Evolutionary conservation across 2,888 invertebrate genomes (phyloP).

Genomic region (Eilema sororculum): DNA sequence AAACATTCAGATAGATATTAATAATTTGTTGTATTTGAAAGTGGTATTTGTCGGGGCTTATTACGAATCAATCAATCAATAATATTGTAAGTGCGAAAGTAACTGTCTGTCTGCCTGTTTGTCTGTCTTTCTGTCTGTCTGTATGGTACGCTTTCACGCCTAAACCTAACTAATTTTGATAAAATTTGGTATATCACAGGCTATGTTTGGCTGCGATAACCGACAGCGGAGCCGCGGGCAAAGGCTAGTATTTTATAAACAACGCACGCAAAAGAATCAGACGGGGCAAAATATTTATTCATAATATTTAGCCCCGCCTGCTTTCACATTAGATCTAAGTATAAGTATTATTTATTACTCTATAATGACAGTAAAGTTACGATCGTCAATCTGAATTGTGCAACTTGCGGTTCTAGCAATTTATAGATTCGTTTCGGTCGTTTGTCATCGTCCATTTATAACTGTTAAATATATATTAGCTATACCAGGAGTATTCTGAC

Average conservation of each 20-base stretch:
- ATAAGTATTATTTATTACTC: conserved; percentile 4
- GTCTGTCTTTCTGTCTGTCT: too few relatives aligned
- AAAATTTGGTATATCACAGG: too few relatives aligned
- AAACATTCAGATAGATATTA: not conserved
- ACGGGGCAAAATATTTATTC: not conserved
- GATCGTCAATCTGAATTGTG: conserved; percentile 4
- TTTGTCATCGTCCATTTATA: not conserved
- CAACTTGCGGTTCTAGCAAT: not conserved
- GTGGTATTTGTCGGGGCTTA: not conserved
- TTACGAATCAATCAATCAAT: too few relatives aligned
- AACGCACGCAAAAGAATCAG: not conserved
- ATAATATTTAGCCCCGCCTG: not conserved
- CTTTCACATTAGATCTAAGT: not conserved
- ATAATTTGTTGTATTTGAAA: not conserved
- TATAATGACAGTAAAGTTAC: not conserved
- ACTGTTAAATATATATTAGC: not conserved
- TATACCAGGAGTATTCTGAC: not conserved
- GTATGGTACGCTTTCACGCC: too few relatives aligned
- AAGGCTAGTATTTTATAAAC: too few relatives aligned
- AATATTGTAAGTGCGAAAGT: too few relatives aligned
- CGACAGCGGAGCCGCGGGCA: too few relatives aligned
- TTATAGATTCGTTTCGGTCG: not conserved
- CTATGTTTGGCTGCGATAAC: too few relatives aligned
- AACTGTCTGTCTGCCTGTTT: too few relatives aligned
- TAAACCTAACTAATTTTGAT: too few relatives aligned